Conservation (phyloP, 2,113 vertebrate genomes). For the Fregetta grallaria region DNA sequence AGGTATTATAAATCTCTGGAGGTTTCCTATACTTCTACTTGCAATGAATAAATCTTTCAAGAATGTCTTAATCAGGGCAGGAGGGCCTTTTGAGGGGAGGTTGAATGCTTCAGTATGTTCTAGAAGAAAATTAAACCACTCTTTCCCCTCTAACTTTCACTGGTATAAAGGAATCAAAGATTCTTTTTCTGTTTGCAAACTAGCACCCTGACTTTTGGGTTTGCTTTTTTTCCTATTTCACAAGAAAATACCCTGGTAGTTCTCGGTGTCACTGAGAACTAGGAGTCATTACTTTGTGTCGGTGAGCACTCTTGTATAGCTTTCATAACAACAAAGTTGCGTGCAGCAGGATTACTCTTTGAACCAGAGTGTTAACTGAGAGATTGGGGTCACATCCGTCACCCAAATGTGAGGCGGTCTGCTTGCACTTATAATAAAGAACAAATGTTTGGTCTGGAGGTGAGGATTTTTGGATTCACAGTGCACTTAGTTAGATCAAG, state of each 20-base stretch:
- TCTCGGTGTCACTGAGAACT: not conserved
- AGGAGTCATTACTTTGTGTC: not conserved
- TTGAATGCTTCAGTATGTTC: not conserved
- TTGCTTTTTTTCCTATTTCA: not conserved
- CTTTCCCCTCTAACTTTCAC: not conserved
- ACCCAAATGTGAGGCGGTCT: not conserved
- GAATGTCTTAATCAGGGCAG: not conserved
- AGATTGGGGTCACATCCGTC: not conserved
- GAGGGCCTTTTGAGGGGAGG: not conserved
- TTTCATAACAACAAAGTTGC: not conserved
- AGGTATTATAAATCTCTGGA: not conserved
- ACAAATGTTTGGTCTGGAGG: constrained; percentile 62
- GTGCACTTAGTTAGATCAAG: constrained; percentile 64
- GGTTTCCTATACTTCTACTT: not conserved
- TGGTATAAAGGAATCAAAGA: not conserved
- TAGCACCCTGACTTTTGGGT: not conserved
- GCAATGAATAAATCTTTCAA: not conserved
- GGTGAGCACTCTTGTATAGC: not conserved
- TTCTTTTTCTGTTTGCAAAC: not conserved
- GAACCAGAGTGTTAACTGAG: constrained; percentile 5
- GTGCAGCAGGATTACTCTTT: not conserved
- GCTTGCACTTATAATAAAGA: constrained; percentile 35
- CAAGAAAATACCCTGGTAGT: not conserved
- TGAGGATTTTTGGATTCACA: constrained; percentile 59
- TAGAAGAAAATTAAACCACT: not conserved